Evolutionary conservation across 2,888 invertebrate species (phyloP).

Genomic region (Himalopsyche kuldschensis): DNA sequence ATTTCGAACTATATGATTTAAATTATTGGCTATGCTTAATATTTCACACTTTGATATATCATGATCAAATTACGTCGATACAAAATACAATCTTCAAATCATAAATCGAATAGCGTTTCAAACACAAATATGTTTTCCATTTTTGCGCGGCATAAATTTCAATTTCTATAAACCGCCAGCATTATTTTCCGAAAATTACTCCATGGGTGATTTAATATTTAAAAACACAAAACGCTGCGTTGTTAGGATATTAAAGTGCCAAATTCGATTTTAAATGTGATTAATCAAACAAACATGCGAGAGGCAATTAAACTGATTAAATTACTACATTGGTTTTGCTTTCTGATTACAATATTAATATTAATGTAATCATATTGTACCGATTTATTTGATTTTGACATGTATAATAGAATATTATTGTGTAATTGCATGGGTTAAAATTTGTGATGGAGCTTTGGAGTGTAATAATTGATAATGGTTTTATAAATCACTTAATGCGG

Average conservation of each 20-base stretch:
- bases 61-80: background rate
- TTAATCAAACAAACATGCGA: slow-evolving; percentile 15
- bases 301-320: slow-evolving; percentile 26
- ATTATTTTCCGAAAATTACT: background rate
- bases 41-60: background rate
- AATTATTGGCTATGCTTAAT: background rate
- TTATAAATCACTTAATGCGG: background rate
- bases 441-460: background rate
- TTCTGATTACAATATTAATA: slow-evolving; percentile 26
- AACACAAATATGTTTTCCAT: background rate
- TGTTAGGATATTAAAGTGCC: slow-evolving; percentile 7
- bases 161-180: background rate
- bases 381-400: background rate
- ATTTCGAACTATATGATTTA: too few species aligned
- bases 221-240: background rate
- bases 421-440: background rate
- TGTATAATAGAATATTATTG: background rate
- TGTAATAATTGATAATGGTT: background rate
- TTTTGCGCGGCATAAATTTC: background rate
- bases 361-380: background rate
- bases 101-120: background rate
- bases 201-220: background rate
- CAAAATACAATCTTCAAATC: background rate
- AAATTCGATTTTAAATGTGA: slow-evolving; percentile 29
- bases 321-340: slow-evolving; percentile 7